A percentile compares a stretch with the other conserved stretches of the same genome.
These are phyloP conservation scores for Axinella damicornis DNA, from an alignment of 37 sponge, comb jelly and placozoan genomes.

Conservation along the genomic window DNA sequence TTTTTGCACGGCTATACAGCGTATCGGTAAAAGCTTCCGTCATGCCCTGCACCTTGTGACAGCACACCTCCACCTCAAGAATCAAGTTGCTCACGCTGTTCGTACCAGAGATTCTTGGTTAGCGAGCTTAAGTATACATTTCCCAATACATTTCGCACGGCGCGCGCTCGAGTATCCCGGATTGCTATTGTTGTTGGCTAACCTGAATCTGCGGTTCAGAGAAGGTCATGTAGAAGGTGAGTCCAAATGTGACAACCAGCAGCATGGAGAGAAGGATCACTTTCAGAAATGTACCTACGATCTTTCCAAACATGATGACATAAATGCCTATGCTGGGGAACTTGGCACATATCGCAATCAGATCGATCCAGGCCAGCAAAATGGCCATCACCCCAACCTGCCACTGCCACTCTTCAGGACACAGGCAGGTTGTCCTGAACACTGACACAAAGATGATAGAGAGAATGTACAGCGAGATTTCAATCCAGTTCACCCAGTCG, in stretches of 20 bases:
- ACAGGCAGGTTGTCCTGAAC: constrained; percentile 18
- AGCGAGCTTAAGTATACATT: too few species aligned
- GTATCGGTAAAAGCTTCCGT: too few species aligned
- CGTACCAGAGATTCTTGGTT: too few species aligned
- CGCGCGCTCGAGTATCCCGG: too few species aligned
- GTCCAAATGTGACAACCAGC: constrained; percentile 80
- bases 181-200: neutral
- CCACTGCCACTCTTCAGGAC: constrained; percentile 79
- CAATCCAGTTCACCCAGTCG: constrained; percentile 61
- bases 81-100: too few species aligned
- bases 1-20: too few species aligned
- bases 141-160: too few species aligned
- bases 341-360: constrained; percentile 71
- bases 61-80: too few species aligned
- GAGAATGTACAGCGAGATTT: constrained; percentile 38
- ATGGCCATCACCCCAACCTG: constrained; percentile 83
- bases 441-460: constrained; percentile 62
- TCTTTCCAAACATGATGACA: constrained; percentile 86
- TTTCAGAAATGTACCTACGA: constrained; percentile 79
- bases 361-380: constrained; percentile 85
- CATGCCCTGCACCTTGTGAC: too few species aligned
- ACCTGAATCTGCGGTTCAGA: constrained; percentile 1
- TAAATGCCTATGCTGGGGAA: constrained; percentile 74
- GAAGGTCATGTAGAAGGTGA: constrained; percentile 84
- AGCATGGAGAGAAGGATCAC: constrained; percentile 70